phyloP scores from a whole-genome alignment of 2,797 vertebrate genomes.

The Pangasius larnaudii region DNA sequence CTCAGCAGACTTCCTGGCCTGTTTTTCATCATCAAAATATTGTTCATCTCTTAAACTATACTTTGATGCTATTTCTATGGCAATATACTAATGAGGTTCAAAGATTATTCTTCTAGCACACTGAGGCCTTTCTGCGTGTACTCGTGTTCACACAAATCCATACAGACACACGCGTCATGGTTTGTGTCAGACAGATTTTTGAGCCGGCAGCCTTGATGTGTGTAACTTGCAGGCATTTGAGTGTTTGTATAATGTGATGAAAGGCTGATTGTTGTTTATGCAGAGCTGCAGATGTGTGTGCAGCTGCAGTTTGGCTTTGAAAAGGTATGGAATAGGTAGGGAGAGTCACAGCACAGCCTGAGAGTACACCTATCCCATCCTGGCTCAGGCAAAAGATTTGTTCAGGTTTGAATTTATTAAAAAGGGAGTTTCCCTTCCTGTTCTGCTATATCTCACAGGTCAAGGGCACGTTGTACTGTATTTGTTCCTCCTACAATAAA shows the following conservation, averaged over 20 bases:
- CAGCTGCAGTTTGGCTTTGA: slow-evolving; percentile 7
- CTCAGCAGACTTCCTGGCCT: not conserved
- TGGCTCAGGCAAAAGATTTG: not conserved
- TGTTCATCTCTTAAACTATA: not conserved
- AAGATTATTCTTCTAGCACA: not conserved
- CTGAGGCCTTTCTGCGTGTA: not conserved
- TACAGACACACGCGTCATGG: not conserved
- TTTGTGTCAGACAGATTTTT: not conserved
- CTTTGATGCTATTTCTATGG: slow-evolving; percentile 16
- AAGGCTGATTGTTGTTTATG: slow-evolving; percentile 21
- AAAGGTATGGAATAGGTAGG: not conserved
- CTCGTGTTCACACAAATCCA: not conserved
- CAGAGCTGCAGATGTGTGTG: slow-evolving; percentile 3
- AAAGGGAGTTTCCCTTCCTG: not conserved
- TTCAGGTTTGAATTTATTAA: not conserved
- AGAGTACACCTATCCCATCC: too few relatives aligned
- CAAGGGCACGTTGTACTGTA: not conserved
- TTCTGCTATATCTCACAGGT: too few relatives aligned
- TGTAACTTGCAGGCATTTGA: not conserved
- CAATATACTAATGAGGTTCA: not conserved
- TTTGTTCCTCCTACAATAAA: not conserved
- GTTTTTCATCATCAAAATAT: not conserved
- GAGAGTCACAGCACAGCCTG: not conserved
- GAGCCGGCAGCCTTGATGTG: not conserved
- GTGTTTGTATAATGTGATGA: slow-evolving; percentile 31